phyloP scores from a whole-genome alignment of 1,140 invertebrate genomes.

The Riptortus pedestris region DNA sequence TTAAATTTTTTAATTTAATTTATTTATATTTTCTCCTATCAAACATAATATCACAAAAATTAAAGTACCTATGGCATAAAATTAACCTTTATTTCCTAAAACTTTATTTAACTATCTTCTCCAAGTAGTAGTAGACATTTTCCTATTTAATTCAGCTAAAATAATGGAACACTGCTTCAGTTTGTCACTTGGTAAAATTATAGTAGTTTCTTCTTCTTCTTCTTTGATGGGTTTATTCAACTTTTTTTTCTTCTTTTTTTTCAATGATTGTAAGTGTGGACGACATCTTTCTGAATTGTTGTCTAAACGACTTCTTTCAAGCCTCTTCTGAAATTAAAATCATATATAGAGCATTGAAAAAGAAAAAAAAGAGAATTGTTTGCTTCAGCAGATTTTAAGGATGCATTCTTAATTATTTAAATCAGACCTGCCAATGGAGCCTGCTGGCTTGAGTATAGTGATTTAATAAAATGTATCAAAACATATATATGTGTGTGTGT shows the following conservation, averaged over 20 bases:
- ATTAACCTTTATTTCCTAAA: too few species aligned
- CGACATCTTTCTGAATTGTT: conserved; percentile 4
- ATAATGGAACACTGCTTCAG: conserved; percentile 49
- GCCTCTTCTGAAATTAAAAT: conserved; percentile 23
- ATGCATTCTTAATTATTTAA: too few species aligned
- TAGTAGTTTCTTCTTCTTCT: conserved; percentile 40
- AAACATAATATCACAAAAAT: too few species aligned
- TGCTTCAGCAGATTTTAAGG: too few species aligned
- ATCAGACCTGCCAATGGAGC: too few species aligned
- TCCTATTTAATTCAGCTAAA: conserved; percentile 59
- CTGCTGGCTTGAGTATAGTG: too few species aligned
- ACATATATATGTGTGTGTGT: background rate
- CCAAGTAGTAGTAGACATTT: conserved; percentile 34
- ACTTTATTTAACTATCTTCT: background rate
- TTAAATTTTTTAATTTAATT: too few species aligned
- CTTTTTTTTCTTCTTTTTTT: conserved; percentile 33
- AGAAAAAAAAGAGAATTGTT: too few species aligned
- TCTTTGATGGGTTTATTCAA: conserved; percentile 40
- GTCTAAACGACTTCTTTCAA: background rate
- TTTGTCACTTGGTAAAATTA: conserved; percentile 43
- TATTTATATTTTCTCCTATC: too few species aligned
- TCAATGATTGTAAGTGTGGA: conserved; percentile 19
- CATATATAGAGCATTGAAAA: background rate
- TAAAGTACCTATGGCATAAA: too few species aligned
- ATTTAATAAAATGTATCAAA: background rate